Evolutionary conservation across 1,140 invertebrate genomes (phyloP).

Genomic region (Drosophila pseudoobscura): DNA sequence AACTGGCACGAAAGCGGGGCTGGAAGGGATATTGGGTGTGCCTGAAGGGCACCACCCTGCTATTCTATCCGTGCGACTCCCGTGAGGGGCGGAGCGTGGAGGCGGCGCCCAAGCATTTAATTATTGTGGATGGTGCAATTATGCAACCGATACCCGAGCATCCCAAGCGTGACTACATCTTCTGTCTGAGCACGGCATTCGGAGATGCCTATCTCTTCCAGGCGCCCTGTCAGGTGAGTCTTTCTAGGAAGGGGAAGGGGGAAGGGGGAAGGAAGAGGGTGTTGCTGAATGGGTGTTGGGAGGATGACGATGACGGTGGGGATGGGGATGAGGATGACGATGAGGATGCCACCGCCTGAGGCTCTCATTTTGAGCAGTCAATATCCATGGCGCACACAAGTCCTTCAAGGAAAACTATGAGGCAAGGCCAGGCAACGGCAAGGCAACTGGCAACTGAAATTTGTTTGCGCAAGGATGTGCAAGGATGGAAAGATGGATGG

Average conservation of each 20-base stretch:
- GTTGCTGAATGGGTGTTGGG: background rate
- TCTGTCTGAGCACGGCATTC: slow-evolving; percentile 98
- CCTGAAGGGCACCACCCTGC: slow-evolving; percentile 97
- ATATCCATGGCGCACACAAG: slow-evolving; percentile 53
- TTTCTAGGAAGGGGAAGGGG: background rate
- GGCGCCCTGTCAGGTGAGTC: slow-evolving; percentile 89
- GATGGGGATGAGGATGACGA: too few relatives aligned
- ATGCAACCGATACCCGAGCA: slow-evolving; percentile 99
- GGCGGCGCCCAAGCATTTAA: slow-evolving; percentile 96
- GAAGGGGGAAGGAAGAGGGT: background rate
- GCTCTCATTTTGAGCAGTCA: slow-evolving; percentile 55
- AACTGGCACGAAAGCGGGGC: slow-evolving; percentile 95
- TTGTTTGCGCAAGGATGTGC: slow-evolving; percentile 66
- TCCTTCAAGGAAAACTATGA: slow-evolving; percentile 68
- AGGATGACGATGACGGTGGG: background rate
- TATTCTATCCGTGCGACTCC: slow-evolving; percentile 98
- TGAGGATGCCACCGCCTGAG: slow-evolving; percentile 27
- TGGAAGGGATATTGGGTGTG: slow-evolving; percentile 99
- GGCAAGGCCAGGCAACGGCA: slow-evolving; percentile 40
- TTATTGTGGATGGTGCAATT: slow-evolving; percentile 98
- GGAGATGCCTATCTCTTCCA: slow-evolving; percentile 99
- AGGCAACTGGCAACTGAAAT: slow-evolving; percentile 43
- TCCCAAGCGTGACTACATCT: slow-evolving; percentile 98
- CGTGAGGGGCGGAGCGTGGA: slow-evolving; percentile 95
- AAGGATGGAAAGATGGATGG: slow-evolving; percentile 56